phyloP scores from a whole-genome alignment of 2,797 vertebrate species.

The Chelidonichthys spinosus region DNA sequence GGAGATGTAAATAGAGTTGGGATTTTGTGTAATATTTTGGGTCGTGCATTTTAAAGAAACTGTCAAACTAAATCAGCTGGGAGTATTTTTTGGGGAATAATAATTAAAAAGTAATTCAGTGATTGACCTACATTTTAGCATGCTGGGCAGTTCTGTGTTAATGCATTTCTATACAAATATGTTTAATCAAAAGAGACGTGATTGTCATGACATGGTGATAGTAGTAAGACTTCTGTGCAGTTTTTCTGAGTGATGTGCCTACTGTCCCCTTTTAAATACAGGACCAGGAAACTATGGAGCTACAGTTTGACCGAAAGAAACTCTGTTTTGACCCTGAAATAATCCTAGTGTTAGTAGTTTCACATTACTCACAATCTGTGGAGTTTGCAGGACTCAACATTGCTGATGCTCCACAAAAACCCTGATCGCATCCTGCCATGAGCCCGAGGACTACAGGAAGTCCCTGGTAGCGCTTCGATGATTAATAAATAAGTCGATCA shows the following conservation, averaged over 20 bases:
- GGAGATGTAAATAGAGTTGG: neutral
- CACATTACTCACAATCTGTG: neutral
- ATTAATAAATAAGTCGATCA: neutral
- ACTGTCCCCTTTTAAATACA: neutral
- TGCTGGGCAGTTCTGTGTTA: neutral
- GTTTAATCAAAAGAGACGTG: conserved; percentile 7
- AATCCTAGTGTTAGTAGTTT: neutral
- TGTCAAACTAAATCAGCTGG: neutral
- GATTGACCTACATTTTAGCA: neutral
- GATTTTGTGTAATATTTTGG: neutral
- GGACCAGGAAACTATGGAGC: neutral
- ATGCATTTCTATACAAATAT: conserved; percentile 3
- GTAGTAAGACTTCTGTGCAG: conserved; percentile 8
- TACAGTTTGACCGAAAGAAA: neutral
- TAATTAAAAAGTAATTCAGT: neutral
- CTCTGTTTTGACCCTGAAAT: neutral
- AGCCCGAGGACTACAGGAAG: neutral
- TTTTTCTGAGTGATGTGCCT: conserved; percentile 2
- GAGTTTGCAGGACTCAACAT: neutral
- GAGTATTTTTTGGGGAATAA: neutral
- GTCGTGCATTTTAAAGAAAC: conserved; percentile 4
- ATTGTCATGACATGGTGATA: conserved; percentile 17
- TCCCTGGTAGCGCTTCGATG: neutral
- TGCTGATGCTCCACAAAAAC: neutral
- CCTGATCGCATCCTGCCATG: neutral